Base-by-base conservation (phyloP, 2,113 vertebrate genomes). In the Equus quagga region DNA sequence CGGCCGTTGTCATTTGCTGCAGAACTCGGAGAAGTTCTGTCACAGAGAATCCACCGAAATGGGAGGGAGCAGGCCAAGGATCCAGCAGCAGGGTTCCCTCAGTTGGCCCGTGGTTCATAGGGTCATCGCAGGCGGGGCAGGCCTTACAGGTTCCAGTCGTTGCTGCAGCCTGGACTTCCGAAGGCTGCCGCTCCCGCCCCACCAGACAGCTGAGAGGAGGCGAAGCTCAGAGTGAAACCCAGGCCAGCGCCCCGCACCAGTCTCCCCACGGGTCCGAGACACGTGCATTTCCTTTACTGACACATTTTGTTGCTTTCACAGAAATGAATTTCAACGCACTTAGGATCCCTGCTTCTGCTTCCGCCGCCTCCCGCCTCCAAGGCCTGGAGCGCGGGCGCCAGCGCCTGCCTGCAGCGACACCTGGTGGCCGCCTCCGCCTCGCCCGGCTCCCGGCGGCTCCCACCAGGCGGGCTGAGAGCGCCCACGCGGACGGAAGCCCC, bases 1-100 rank as follows among this genome's bases (percentile, higher is more conserved):
- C 0, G 4, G 3, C 23, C 31, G 0, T 5, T n/a, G 31, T 54
- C 28, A 36, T 17, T 23, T 8, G n/a, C 2, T 0, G n/a, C 23
- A 24, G 58, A 65, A 31, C 31, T 56, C 49, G n/a, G 15, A 36
- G 58, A 36, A 78, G 88, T 51, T 60, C 49, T 44, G 33, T 41
- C 44, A 36, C 54, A 11, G 51, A 49, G 64, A 11, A 14, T n/a
- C 23, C 2, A 73, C 73, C 11, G 21, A n/a, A 65, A 73, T 3
- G 21, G 26, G 76, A 56, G 56, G 24, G 23, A 36, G 41, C 62
- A 49, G 84, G 41, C 24, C 12, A 24, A 9, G 41, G 41, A 36
- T n/a, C 58, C 46, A 26, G 76, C 2, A 24, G 54, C 41, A 5
- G 33, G 13, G 6, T 21, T 21, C 23, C 56, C 28, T 36, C 56